phyloP scores from a whole-genome alignment of 2,888 invertebrate species.

The Phrixothrix hirtus region DNA sequence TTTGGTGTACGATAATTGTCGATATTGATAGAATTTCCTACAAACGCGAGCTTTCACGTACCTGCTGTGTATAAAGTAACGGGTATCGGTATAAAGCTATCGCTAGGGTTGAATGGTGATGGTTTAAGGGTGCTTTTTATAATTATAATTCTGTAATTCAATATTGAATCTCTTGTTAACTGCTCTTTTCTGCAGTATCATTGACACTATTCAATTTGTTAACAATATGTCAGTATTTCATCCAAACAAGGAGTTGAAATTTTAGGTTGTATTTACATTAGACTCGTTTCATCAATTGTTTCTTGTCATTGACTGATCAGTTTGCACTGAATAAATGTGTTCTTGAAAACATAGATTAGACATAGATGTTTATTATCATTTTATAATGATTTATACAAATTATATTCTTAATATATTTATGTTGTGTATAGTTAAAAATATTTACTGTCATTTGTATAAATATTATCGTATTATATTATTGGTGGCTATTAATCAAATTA shows the following conservation, averaged over 20 bases:
- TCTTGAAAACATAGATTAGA: too few relatives aligned
- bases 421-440: conserved; percentile 10
- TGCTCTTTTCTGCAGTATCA: too few relatives aligned
- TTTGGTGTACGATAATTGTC: conserved; percentile 1
- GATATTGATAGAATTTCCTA: conserved; percentile 3
- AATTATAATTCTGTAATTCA: background rate
- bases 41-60: conserved; percentile 46
- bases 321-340: too few relatives aligned
- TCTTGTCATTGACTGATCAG: too few relatives aligned
- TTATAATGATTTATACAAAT: background rate
- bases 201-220: too few relatives aligned
- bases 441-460: conserved; percentile 6
- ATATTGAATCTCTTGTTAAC: background rate
- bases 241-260: background rate
- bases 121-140: conserved; percentile 11
- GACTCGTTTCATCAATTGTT: too few relatives aligned
- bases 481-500: conserved; percentile 14
- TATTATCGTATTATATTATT: conserved; percentile 10
- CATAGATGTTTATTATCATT: background rate
- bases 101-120: conserved; percentile 25
- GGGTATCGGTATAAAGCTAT: conserved; percentile 33
- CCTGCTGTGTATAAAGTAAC: conserved; percentile 46
- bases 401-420: conserved; percentile 10
- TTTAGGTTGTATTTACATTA: background rate
- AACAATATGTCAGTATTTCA: too few relatives aligned